Base-by-base conservation (phyloP, 2,113 vertebrate species). In the Pteruthius melanotis region DNA sequence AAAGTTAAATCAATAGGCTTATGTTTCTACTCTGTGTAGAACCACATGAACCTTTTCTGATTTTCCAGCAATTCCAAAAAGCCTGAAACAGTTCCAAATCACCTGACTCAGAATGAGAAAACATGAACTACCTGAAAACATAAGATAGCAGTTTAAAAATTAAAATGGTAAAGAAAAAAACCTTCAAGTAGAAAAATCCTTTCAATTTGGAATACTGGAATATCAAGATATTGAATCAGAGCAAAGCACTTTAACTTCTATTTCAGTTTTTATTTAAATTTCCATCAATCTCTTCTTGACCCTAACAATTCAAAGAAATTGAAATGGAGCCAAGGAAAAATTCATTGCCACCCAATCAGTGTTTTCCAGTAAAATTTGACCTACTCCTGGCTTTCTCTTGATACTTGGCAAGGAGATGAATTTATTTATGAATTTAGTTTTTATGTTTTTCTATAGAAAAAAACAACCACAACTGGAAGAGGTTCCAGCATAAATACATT, bases 221-320 rank as follows among this genome's bases (percentile, higher is more conserved):
- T 89, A 93, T 87, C 78, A 85, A 92, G 63, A 74, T 90, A 89
- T 42, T 83, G 83, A 88, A 95, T 89, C 83, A 74, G 63, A 92
- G 47, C 23, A 90, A 87, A 85, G 19, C 52, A 92, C 80, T 71
- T 77, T 83, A 70, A 90, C 86, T 90, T 80, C 64, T 91, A 44
- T 90, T 94, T 95, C 93, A 68, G 57, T 66, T 89, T 75, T 93
- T 89, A 80, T 93, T 92, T 77, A 77, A 79, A 92, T 90, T 93
- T 90, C 71, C 13, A 86, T 92, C 88, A 52, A 52, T 96, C 83
- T 93, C 40, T 90, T 92, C 53, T 64, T 92, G 79, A 88, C 68
- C 83, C 18, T 87, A 86, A 42, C 68, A 83, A 75, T 92, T 75
- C 86, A 60, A 44, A 71, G 50, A 84, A 92, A 89, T n/a, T 78